These are phyloP conservation scores for Mythimna impura DNA, from an alignment of 2,888 invertebrate species.

Conservation along the genomic window DNA sequence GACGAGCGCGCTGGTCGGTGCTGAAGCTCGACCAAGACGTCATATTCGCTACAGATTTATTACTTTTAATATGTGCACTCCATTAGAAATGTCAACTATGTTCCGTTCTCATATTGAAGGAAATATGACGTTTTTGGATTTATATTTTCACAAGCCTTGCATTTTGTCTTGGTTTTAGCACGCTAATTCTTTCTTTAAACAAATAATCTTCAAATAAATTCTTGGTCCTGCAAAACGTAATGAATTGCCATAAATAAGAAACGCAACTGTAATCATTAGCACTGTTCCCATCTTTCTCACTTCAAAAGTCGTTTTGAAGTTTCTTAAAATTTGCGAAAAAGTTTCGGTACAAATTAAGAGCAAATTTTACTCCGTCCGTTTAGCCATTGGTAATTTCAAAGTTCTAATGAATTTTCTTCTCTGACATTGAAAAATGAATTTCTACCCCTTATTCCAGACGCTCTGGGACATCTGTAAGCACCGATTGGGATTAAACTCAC, in stretches of 20 bases:
- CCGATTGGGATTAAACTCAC: conserved; percentile 66
- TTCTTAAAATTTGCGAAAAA: conserved; percentile 87
- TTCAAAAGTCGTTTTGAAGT: conserved; percentile 87
- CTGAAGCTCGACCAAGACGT: conserved; percentile 66
- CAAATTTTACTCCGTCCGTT: conserved; percentile 89
- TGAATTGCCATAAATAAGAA: conserved; percentile 69
- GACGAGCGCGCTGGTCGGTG: conserved; percentile 71
- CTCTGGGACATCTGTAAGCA: conserved; percentile 78
- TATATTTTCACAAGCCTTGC: conserved; percentile 10
- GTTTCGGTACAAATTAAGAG: conserved; percentile 90
- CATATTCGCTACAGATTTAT: conserved; percentile 85
- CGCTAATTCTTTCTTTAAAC: neutral
- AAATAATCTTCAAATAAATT: conserved; percentile 37
- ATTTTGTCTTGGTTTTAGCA: neutral
- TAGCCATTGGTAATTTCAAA: conserved; percentile 90
- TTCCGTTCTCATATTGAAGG: conserved; percentile 58
- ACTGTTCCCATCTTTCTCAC: conserved; percentile 85
- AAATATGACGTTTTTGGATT: conserved; percentile 4
- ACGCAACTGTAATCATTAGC: conserved; percentile 87
- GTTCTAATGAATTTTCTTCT: conserved; percentile 90
- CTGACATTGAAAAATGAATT: conserved; percentile 90
- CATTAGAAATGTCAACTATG: conserved; percentile 74
- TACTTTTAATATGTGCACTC: conserved; percentile 86
- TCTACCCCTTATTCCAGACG: conserved; percentile 81
- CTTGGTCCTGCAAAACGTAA: conserved; percentile 51